phyloP scores from a whole-genome alignment of 1,140 invertebrate species.

The Drosophila sturtevanti region DNA sequence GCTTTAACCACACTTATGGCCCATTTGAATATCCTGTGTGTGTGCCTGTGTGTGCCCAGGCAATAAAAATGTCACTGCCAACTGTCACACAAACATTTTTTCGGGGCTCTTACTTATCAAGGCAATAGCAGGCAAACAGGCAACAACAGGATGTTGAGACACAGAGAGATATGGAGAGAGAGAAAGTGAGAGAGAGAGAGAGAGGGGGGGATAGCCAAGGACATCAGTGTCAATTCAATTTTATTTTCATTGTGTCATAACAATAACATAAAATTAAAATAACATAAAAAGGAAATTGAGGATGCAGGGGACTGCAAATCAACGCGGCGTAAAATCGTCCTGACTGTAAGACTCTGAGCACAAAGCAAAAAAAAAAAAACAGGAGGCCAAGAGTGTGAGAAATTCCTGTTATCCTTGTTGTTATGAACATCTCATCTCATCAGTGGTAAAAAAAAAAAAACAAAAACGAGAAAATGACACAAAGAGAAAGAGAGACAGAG shows the following conservation, averaged over 20 bases:
- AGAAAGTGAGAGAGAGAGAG: not conserved
- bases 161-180: not conserved
- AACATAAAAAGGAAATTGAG: conserved; percentile 83
- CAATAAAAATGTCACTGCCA: conserved; percentile 81
- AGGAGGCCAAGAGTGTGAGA: not conserved
- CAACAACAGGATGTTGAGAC: not conserved
- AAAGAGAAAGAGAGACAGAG: not conserved
- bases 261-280: conserved; percentile 83
- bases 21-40: conserved; percentile 79
- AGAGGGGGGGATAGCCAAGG: conserved; percentile 24
- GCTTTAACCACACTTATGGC: conserved; percentile 78
- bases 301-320: conserved; percentile 69
- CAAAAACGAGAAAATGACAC: conserved; percentile 10
- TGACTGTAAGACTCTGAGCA: not conserved
- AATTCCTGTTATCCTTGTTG: conserved; percentile 54
- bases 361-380: conserved; percentile 18
- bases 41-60: conserved; percentile 40
- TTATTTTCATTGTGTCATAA: conserved; percentile 83
- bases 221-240: conserved; percentile 82
- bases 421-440: conserved; percentile 45
- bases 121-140: not conserved
- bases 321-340: conserved; percentile 79
- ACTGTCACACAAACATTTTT: conserved; percentile 50
- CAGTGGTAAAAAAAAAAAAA: conserved; percentile 19
- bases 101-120: conserved; percentile 37